Evolutionary conservation across 2,797 vertebrate genomes (phyloP).

Genomic region (Carduelis carduelis): DNA sequence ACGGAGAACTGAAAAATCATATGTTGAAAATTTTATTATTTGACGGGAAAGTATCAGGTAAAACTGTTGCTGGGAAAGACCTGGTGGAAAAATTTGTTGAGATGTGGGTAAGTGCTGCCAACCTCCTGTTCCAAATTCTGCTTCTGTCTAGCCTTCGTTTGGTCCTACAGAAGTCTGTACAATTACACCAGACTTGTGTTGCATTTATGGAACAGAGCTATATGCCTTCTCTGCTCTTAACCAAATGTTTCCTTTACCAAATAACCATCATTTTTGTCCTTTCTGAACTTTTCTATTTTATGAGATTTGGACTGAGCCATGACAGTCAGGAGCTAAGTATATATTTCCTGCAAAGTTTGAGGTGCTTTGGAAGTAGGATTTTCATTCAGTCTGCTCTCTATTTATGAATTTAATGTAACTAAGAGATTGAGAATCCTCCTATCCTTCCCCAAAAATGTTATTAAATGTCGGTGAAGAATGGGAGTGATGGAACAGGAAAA

Average conservation of each 20-base stretch:
- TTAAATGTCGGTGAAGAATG: not conserved
- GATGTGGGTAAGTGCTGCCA: conserved; percentile 40
- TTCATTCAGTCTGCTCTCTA: not conserved
- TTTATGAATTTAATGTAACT: not conserved
- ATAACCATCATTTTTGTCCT: not conserved
- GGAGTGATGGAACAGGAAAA: not conserved
- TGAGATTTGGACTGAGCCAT: not conserved
- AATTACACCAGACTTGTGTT: conserved; percentile 26
- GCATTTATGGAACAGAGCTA: conserved; percentile 17
- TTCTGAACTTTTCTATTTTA: not conserved
- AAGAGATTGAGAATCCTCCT: not conserved
- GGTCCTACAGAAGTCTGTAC: conserved; percentile 38
- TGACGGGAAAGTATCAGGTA: not conserved
- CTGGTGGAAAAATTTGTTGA: conserved; percentile 55
- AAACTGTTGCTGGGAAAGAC: conserved; percentile 31
- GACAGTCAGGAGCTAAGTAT: not conserved
- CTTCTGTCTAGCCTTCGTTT: conserved; percentile 53
- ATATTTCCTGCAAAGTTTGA: not conserved
- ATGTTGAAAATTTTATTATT: conserved; percentile 34
- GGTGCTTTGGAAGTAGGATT: not conserved
- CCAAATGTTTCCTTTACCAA: not conserved
- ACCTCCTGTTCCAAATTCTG: conserved; percentile 57
- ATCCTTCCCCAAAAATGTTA: not conserved
- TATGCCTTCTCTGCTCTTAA: not conserved
- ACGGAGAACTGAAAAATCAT: conserved; percentile 35